Evolutionary conservation across 2,888 invertebrate species (phyloP).

Genomic region (Saturnia japonica): DNA sequence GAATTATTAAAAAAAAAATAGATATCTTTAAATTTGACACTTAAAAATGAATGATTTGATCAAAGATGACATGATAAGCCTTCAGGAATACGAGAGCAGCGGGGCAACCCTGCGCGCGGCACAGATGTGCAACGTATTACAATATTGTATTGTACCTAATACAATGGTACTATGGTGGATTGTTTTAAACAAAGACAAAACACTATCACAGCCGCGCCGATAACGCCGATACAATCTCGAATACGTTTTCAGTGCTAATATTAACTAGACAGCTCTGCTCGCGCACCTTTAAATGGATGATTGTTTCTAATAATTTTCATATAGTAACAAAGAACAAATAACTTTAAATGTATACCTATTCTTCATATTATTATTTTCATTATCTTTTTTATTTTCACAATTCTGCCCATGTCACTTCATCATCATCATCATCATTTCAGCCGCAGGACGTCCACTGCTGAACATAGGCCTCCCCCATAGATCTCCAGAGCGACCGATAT

Average conservation of each 20-base stretch:
- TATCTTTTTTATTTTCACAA: too few relatives aligned
- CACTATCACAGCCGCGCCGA: conserved; percentile 54
- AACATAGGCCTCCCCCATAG: too few relatives aligned
- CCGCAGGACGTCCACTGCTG: too few relatives aligned
- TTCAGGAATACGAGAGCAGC: background rate
- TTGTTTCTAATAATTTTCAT: conserved; percentile 2
- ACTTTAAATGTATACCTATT: too few relatives aligned
- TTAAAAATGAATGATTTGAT: background rate
- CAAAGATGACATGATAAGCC: background rate
- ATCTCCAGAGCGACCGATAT: too few relatives aligned
- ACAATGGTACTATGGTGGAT: conserved; percentile 56
- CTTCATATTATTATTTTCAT: too few relatives aligned
- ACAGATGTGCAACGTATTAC: conserved; percentile 56
- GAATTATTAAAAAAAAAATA: too few relatives aligned
- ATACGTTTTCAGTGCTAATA: conserved; percentile 22
- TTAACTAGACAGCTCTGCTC: background rate
- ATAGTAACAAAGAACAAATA: background rate
- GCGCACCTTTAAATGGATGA: background rate
- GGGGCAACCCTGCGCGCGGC: conserved; percentile 26
- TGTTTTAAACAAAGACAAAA: conserved; percentile 56
- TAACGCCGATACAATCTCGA: conserved; percentile 43
- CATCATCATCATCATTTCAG: too few relatives aligned
- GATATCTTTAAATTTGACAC: background rate
- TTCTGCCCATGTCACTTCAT: too few relatives aligned
- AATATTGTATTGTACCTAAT: conserved; percentile 53